Percentiles rank a stretch among this genome's conserved stretches.
Evolutionary conservation across 2,888 invertebrate species (phyloP).

Genomic region (Stictocephala bisonia): DNA sequence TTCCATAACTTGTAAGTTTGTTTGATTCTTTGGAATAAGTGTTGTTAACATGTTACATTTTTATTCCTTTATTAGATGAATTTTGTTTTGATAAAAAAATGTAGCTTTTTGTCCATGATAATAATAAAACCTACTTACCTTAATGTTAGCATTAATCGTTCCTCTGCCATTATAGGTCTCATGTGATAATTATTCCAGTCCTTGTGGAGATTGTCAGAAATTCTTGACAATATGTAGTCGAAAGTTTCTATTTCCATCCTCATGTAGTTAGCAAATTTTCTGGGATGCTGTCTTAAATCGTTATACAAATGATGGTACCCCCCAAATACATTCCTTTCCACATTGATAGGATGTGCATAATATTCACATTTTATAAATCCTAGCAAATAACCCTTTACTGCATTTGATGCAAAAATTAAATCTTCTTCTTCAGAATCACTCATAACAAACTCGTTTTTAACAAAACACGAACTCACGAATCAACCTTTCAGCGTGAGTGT

Average conservation of each 20-base stretch:
- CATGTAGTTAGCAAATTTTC: neutral
- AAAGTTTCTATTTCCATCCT: constrained; percentile 8
- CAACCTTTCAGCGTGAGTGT: neutral
- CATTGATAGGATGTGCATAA: constrained; percentile 9
- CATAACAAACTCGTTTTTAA: neutral
- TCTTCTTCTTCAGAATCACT: constrained; percentile 7
- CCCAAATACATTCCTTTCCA: constrained; percentile 4
- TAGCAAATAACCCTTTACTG: neutral
- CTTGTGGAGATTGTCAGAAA: neutral
- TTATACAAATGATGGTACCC: neutral
- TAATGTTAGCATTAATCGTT: constrained; percentile 6
- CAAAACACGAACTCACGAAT: constrained; percentile 1
- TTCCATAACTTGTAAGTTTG: too few relatives aligned
- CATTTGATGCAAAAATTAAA: neutral
- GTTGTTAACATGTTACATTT: too few relatives aligned
- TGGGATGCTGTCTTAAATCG: constrained; percentile 12
- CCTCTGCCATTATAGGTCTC: constrained; percentile 2
- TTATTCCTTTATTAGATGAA: too few relatives aligned
- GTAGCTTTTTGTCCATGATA: too few relatives aligned
- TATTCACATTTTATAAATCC: too few relatives aligned
- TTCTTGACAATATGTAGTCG: neutral
- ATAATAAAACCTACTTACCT: too few relatives aligned
- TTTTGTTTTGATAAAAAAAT: too few relatives aligned
- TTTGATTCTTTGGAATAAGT: too few relatives aligned
- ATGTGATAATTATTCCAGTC: neutral